Conservation (phyloP, 2,888 invertebrate genomes). For the Leptinotarsa haldemani region DNA sequence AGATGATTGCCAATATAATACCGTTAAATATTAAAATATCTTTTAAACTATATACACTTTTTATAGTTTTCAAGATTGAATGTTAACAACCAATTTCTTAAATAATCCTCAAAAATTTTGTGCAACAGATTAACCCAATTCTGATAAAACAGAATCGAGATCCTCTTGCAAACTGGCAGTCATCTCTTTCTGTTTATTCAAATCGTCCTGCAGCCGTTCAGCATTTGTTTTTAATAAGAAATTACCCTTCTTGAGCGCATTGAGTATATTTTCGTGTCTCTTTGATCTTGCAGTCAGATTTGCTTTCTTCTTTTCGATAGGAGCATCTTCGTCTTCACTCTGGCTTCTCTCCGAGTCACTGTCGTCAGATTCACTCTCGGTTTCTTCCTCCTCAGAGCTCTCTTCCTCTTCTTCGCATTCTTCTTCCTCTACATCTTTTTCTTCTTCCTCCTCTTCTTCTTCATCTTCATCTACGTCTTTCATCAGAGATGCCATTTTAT, state of each 20-base stretch:
- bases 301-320: constrained; percentile 74
- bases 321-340: constrained; percentile 72
- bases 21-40: neutral
- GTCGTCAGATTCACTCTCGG: constrained; percentile 73
- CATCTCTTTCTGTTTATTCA: constrained; percentile 84
- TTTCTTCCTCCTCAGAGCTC: constrained; percentile 77
- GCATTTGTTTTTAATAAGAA: constrained; percentile 89
- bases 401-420: constrained; percentile 69
- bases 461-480: constrained; percentile 81
- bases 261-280: constrained; percentile 81
- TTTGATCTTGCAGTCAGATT: constrained; percentile 76
- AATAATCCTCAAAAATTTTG: neutral
- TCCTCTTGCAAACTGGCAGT: constrained; percentile 83
- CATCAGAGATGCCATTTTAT: constrained; percentile 91
- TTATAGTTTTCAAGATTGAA: neutral
- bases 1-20: neutral
- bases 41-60: neutral
- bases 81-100: neutral
- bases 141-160: constrained; percentile 86
- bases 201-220: constrained; percentile 86
- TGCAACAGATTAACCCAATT: constrained; percentile 74
- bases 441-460: constrained; percentile 72
- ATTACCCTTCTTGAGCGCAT: constrained; percentile 88
- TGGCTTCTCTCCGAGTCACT: constrained; percentile 75
- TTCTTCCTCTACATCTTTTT: constrained; percentile 71